Base-by-base conservation (phyloP, 2,888 invertebrate species). In the Cheilosia vulpina region DNA sequence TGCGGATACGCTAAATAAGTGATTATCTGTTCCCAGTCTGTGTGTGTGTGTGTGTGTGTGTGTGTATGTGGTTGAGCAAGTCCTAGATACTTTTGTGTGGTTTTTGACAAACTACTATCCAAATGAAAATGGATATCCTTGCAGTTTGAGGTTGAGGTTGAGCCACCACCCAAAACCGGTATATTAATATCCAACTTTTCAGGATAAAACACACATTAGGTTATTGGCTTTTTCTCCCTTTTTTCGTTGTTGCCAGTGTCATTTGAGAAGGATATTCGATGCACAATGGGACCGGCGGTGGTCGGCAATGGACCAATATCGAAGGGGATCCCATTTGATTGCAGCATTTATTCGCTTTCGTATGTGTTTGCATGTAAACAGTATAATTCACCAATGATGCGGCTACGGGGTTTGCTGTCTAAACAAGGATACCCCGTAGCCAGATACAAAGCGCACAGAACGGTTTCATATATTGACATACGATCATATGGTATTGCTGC, bases 311-410 rank as follows among this genome's bases (percentile, higher is more conserved):
- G 38, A 73, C 45, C 43, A 15, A 41, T 57, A 24, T 41, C 17
- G 34, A 17, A 41, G 62, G 31, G 69, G 38, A 75, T 63, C 43
- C 41, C 63, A 76, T 76, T 69, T 69, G 69, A 63, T 57, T 75
- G 76, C 50, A 53, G 65, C 76, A 76, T 82, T 76, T 82, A 76
- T 76, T 71, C 81, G 76, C 71, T 71, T 76, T 82, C 34, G 72
- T 77, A n/a, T n/a, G 77, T 82, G 77, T 68, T 75, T 82, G 77
- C 60, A 71, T 82, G 82, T 77, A 82, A 82, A 82, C 77, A 82
- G 77, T 55, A 82, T 82, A 77, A 72, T 77, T 71, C 71, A 72
- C 71, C 77, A 53, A 58, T 52, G 62, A 50, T 57, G 63, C n/a
- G 47, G 77, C 65, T 60, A 17, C 55, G 76, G 41, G 63, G 71